These are phyloP conservation scores for Ctenodactylus gundi DNA, from an alignment of 2,113 vertebrate species.

Conservation along the genomic window DNA sequence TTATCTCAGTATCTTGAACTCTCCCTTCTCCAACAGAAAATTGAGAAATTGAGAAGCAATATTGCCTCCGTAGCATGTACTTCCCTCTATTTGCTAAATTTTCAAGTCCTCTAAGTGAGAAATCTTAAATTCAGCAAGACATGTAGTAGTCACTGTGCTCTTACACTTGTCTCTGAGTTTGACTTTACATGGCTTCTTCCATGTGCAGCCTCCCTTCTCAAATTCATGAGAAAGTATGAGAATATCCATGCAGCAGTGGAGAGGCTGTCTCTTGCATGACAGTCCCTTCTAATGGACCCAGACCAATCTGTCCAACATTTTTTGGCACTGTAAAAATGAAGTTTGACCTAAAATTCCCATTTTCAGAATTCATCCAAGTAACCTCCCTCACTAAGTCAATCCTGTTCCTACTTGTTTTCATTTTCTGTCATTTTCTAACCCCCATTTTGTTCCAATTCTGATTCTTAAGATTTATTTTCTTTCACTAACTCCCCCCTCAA, in stretches of 20 bases:
- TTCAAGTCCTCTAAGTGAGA: background rate
- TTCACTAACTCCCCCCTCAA: background rate
- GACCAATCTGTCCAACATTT: background rate
- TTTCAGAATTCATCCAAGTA: background rate
- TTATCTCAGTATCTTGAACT: background rate
- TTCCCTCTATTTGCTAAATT: background rate
- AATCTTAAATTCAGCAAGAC: background rate
- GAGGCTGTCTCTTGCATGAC: background rate
- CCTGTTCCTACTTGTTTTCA: background rate
- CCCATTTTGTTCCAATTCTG: background rate
- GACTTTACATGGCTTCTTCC: background rate
- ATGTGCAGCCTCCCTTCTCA: background rate
- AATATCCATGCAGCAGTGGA: background rate
- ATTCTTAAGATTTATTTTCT: background rate
- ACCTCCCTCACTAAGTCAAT: background rate
- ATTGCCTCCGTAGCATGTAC: background rate
- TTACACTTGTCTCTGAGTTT: background rate
- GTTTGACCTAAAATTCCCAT: background rate
- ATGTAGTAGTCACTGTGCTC: background rate
- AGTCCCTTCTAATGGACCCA: background rate
- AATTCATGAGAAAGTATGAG: background rate
- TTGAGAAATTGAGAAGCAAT: background rate
- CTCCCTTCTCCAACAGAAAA: background rate
- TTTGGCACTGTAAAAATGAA: background rate
- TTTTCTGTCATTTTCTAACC: background rate